Evolutionary conservation across 1,140 invertebrate species (phyloP).

Genomic region (Pissodes strobi): DNA sequence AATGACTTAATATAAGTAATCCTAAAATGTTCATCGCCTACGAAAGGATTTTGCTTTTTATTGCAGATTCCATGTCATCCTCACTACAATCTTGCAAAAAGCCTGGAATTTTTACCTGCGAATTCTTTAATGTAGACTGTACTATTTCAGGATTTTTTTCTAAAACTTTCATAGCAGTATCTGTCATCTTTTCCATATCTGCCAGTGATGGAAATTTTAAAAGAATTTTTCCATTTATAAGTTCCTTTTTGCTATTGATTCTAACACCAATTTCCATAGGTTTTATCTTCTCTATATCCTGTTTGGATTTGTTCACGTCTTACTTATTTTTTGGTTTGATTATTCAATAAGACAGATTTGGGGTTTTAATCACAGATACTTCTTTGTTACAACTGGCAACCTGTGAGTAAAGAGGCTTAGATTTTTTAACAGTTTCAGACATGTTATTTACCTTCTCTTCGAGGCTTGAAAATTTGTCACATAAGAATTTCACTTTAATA

Average conservation of each 20-base stretch:
- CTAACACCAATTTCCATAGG: neutral
- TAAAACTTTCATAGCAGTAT: neutral
- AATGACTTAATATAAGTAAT: neutral
- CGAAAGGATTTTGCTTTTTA: too few relatives aligned
- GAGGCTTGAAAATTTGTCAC: neutral
- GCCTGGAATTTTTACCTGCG: neutral
- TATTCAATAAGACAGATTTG: neutral
- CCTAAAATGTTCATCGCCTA: neutral
- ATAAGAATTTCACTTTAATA: neutral
- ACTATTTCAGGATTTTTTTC: neutral
- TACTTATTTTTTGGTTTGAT: constrained; percentile 1
- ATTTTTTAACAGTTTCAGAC: neutral
- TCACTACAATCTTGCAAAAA: neutral
- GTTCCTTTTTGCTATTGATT: neutral
- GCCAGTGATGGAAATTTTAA: neutral
- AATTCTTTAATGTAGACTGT: neutral
- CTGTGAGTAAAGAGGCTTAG: neutral
- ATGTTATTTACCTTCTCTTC: neutral
- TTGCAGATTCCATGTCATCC: neutral
- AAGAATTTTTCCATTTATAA: neutral
- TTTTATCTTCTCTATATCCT: neutral
- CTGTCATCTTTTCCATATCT: constrained; percentile 3
- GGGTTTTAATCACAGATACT: too few relatives aligned
- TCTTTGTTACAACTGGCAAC: neutral
- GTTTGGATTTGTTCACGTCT: neutral